Evolutionary conservation across 2,888 invertebrate genomes (phyloP).

Genomic region (Periphyllus acericola): DNA sequence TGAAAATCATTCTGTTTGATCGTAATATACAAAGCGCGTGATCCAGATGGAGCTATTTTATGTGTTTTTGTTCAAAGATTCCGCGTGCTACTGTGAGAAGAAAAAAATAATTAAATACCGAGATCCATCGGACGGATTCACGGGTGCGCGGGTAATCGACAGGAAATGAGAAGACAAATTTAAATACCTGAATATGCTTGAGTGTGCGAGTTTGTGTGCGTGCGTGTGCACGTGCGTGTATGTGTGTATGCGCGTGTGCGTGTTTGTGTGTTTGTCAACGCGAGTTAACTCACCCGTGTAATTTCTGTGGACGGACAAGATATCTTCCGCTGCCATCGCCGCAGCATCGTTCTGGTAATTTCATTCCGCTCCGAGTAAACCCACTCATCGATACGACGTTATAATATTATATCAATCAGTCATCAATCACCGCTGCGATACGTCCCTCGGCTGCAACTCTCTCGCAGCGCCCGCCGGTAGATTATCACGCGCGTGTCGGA

Average conservation of each 20-base stretch:
- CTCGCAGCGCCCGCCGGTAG: background rate
- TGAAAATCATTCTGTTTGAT: too few relatives aligned
- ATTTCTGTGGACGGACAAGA: constrained; percentile 33
- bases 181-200: background rate
- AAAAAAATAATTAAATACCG: background rate
- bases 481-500: too few relatives aligned
- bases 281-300: constrained; percentile 33
- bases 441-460: background rate
- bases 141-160: constrained; percentile 40
- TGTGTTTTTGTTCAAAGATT: background rate
- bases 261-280: constrained; percentile 25
- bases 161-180: constrained; percentile 56
- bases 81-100: background rate
- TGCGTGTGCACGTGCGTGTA: background rate
- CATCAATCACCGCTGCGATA: constrained; percentile 19
- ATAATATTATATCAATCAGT: constrained; percentile 18
- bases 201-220: background rate
- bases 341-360: background rate
- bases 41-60: background rate
- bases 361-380: background rate
- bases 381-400: background rate
- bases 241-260: background rate
- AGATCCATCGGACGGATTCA: background rate
- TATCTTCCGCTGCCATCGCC: background rate
- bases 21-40: too few relatives aligned